Evolutionary conservation across 2,888 invertebrate genomes (phyloP).

Genomic region (Lamellibrachia columna): DNA sequence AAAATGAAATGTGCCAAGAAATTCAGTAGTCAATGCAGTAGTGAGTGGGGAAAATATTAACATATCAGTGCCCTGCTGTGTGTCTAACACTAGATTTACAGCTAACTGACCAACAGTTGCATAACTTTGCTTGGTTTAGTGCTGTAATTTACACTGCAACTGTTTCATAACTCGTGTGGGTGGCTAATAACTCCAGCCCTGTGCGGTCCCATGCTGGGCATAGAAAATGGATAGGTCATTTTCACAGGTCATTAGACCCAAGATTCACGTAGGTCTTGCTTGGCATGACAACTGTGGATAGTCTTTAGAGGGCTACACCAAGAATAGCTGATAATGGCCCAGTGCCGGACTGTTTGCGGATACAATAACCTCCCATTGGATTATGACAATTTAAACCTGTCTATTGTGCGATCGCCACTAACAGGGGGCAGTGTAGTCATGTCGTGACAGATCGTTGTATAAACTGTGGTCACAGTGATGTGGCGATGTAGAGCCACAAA

Average conservation of each 20-base stretch:
- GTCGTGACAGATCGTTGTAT: background rate
- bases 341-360: background rate
- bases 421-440: background rate
- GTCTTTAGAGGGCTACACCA: background rate
- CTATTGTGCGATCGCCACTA: background rate
- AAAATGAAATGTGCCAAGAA: background rate
- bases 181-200: background rate
- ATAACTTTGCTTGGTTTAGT: background rate
- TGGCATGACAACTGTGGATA: background rate
- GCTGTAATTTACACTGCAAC: background rate
- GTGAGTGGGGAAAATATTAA: background rate
- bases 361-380: background rate
- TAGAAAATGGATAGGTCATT: background rate
- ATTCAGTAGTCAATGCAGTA: background rate
- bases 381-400: conserved; percentile 6
- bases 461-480: background rate
- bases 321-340: background rate
- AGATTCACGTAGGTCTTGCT: background rate
- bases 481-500: background rate
- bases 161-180: background rate
- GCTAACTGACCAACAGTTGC: background rate
- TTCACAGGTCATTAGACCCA: background rate
- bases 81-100: background rate
- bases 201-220: background rate
- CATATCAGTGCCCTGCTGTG: background rate